Evolutionary conservation across 2,888 invertebrate species (phyloP).

Genomic region (Tribolium freemani): DNA sequence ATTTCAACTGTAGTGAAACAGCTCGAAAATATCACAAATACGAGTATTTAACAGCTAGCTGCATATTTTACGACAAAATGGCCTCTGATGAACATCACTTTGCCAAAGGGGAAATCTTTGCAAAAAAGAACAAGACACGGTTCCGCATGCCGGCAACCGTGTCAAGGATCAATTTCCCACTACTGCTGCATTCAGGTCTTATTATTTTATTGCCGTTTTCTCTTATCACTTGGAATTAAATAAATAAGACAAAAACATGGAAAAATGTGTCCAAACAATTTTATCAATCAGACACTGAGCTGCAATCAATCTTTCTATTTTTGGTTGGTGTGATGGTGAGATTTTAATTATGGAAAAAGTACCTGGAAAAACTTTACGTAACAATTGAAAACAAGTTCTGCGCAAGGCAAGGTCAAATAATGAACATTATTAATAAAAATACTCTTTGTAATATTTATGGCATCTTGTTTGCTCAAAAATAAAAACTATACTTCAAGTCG

Average conservation of each 20-base stretch:
- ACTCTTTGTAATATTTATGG: constrained; percentile 36
- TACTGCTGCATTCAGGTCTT: background rate
- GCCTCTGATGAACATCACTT: constrained; percentile 33
- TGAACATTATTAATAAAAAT: constrained; percentile 44
- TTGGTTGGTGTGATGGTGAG: background rate
- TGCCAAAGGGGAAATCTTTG: constrained; percentile 26
- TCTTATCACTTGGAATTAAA: constrained; percentile 23
- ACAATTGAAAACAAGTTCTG: constrained; percentile 51
- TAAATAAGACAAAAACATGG: background rate
- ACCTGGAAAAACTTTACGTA: constrained; percentile 41
- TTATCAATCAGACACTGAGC: background rate
- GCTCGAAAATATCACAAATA: constrained; percentile 36
- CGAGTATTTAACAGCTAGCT: constrained; percentile 27
- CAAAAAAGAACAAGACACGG: constrained; percentile 31
- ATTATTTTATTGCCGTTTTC: constrained; percentile 20
- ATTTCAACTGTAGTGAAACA: constrained; percentile 40
- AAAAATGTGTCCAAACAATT: background rate
- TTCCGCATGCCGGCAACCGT: constrained; percentile 44
- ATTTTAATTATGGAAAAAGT: background rate
- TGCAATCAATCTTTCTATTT: background rate
- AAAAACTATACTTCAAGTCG: background rate
- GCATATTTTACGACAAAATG: constrained; percentile 31
- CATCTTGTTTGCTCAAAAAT: constrained; percentile 9
- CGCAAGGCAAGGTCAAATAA: constrained; percentile 48
- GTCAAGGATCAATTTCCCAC: constrained; percentile 41